A percentile compares a stretch with the other conserved stretches of the same genome.
These are phyloP conservation scores for Thamnaconus septentrionalis DNA, from an alignment of 2,113 vertebrate genomes.

Conservation along the genomic window DNA sequence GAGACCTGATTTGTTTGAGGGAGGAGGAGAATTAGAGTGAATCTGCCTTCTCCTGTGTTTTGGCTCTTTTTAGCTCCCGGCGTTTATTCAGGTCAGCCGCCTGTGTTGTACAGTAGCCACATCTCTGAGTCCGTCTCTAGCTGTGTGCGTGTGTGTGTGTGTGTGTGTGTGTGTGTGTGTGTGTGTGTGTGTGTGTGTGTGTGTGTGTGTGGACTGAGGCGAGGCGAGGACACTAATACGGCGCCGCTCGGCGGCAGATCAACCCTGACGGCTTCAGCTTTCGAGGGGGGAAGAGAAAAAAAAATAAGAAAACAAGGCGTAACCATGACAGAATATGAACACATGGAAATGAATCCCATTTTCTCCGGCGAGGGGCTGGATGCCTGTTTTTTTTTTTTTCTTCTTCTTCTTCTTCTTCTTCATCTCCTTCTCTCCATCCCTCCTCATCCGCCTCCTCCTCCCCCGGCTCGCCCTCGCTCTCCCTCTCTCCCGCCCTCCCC, in stretches of 20 bases:
- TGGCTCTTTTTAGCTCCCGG: too few species aligned
- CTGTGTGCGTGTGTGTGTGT: constrained; percentile 18
- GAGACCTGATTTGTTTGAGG: too few species aligned
- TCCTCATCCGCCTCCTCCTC: too few species aligned
- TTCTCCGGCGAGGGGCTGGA: constrained; percentile 52
- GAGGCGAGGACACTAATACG: constrained; percentile 25
- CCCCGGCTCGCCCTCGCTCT: neutral
- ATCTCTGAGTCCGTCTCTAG: constrained; percentile 38
- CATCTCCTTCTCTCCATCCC: too few species aligned
- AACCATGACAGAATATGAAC: constrained; percentile 72
- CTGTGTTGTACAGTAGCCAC: constrained; percentile 27
- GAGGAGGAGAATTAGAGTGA: too few species aligned
- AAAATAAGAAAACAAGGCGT: constrained; percentile 7
- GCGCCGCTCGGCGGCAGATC: too few species aligned
- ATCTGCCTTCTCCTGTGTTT: too few species aligned
- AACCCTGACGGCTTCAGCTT: constrained; percentile 53
- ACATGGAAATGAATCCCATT: constrained; percentile 78
- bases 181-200: constrained; percentile 12
- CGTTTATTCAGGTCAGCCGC: constrained; percentile 45
- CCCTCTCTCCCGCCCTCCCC: neutral
- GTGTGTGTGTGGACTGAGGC: constrained; percentile 20
- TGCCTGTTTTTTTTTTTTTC: neutral
- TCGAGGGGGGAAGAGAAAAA: constrained; percentile 29
- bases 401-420: too few species aligned
- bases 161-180: neutral